Percentiles rank a stretch among this genome's conserved stretches.
These are phyloP conservation scores for Paramuricea clavata DNA, from an alignment of 92 coral and sea anemone species.

Conservation along the genomic window DNA sequence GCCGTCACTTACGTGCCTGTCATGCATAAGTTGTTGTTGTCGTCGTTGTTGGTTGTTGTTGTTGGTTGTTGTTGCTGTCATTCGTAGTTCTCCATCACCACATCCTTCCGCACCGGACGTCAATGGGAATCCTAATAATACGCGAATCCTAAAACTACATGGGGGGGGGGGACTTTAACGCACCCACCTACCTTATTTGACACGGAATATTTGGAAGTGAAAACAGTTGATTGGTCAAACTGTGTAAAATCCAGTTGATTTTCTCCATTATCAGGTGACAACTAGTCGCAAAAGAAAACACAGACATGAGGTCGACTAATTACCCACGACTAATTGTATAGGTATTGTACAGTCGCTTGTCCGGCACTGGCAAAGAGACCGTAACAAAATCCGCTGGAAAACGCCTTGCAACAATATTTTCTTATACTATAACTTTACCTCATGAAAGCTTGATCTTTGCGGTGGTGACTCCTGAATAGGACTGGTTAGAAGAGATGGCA, in stretches of 20 bases:
- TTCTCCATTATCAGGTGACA: not conserved
- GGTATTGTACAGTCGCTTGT: too few relatives aligned
- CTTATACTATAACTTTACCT: constrained; percentile 1
- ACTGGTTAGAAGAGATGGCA: constrained; percentile 18
- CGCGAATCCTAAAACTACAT: too few relatives aligned
- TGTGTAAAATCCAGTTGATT: not conserved
- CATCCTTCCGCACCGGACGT: too few relatives aligned
- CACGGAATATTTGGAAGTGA: not conserved
- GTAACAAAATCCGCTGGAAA: not conserved
- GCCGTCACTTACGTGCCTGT: too few relatives aligned
- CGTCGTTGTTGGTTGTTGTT: too few relatives aligned
- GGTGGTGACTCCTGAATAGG: constrained; percentile 39
- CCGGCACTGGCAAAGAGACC: not conserved
- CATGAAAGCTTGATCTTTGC: not conserved
- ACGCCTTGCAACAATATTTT: not conserved
- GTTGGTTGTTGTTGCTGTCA: too few relatives aligned
- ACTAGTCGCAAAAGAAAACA: not conserved
- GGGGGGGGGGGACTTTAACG: too few relatives aligned
- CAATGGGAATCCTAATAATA: too few relatives aligned
- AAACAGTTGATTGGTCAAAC: not conserved
- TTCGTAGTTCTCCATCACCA: too few relatives aligned
- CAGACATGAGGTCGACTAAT: not conserved
- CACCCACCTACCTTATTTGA: constrained; percentile 4
- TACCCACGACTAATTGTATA: too few relatives aligned
- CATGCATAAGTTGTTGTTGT: too few relatives aligned